phyloP scores from a whole-genome alignment of 1,140 invertebrate genomes.

The Brachionus sp. region DNA sequence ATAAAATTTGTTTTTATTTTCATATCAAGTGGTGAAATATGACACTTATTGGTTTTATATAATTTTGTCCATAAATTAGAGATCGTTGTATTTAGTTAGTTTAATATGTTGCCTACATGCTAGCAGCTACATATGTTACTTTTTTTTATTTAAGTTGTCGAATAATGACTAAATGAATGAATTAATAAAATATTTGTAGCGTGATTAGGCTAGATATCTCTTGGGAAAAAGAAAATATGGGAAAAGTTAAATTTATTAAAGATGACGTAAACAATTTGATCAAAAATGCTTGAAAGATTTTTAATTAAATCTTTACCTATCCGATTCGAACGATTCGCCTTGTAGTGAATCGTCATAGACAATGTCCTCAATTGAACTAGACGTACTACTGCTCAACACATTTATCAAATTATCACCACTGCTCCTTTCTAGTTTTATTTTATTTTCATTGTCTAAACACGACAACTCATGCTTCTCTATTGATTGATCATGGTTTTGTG shows the following conservation, averaged over 20 bases:
- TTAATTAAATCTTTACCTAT: constrained; percentile 34
- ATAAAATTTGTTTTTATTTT: neutral
- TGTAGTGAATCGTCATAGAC: constrained; percentile 15
- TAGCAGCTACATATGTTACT: neutral
- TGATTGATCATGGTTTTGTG: neutral
- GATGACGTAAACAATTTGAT: neutral
- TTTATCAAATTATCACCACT: neutral
- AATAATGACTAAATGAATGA: too few relatives aligned
- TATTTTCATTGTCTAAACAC: neutral
- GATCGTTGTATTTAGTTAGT: neutral
- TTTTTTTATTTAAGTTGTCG: neutral
- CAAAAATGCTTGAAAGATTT: neutral
- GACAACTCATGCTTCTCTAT: neutral
- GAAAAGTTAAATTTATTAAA: neutral
- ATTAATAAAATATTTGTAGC: neutral
- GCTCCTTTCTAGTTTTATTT: neutral
- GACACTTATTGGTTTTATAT: neutral
- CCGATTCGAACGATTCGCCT: constrained; percentile 42
- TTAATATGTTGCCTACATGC: neutral
- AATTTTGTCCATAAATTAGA: neutral
- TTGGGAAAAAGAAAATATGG: neutral
- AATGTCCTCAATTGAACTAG: constrained; percentile 38
- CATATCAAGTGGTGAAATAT: neutral
- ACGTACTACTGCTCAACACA: constrained; percentile 31
- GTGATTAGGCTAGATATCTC: neutral